These are phyloP conservation scores for Aldabrachelys gigantea DNA, from an alignment of 2,113 vertebrate genomes.

Conservation along the genomic window DNA sequence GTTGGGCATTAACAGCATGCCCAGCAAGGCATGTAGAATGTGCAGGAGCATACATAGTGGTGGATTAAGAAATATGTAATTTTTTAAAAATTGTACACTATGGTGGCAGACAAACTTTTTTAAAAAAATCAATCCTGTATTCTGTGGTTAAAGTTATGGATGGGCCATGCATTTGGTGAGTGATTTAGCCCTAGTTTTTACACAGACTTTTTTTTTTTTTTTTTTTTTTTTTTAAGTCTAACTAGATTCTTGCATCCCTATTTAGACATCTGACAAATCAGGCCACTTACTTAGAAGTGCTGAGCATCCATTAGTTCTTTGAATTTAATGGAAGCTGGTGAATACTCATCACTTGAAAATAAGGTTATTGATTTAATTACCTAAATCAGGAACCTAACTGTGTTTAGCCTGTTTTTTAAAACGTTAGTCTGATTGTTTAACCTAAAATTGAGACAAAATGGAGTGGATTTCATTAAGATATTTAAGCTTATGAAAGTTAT, in stretches of 20 bases:
- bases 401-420: neutral
- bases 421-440: neutral
- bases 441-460: slow-evolving; percentile 17
- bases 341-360: neutral
- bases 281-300: slow-evolving; percentile 22
- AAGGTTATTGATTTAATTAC: neutral
- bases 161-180: neutral
- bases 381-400: neutral
- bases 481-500: slow-evolving; percentile 22
- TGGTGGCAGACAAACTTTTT: neutral
- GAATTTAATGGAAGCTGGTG: neutral
- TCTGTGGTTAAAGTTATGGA: neutral
- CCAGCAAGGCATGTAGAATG: neutral
- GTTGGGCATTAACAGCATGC: no score
- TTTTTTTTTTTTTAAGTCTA: neutral
- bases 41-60: neutral
- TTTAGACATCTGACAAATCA: slow-evolving; percentile 17
- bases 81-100: no score
- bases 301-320: slow-evolving; percentile 25
- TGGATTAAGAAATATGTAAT: neutral
- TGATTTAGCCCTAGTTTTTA: neutral
- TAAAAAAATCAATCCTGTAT: neutral
- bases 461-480: slow-evolving; percentile 3
- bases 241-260: neutral
- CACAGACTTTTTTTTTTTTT: neutral